phyloP scores from a whole-genome alignment of 2,113 vertebrate species.

The Platichthys flesus region DNA sequence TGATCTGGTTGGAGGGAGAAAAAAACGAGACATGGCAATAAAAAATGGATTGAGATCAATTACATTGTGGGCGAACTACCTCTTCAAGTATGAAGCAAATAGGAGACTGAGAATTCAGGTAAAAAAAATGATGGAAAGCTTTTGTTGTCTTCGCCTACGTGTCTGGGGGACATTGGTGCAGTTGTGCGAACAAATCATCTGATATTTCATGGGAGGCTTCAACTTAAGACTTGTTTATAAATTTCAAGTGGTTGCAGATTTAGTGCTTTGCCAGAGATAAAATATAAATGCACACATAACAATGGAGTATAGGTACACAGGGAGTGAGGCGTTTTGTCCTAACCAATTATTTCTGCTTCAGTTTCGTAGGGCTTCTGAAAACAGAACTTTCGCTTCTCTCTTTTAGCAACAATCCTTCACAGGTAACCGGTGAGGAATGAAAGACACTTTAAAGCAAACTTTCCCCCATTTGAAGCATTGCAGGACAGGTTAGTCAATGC shows the following conservation, averaged over 20 bases:
- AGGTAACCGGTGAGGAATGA: conserved; percentile 27
- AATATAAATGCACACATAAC: background rate
- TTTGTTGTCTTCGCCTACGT: background rate
- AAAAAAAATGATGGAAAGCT: conserved; percentile 9
- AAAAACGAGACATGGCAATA: background rate
- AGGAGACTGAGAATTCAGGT: conserved; percentile 19
- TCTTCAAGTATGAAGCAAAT: conserved; percentile 38
- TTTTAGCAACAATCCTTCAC: background rate
- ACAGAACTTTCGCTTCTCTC: background rate
- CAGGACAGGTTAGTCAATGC: conserved; percentile 48
- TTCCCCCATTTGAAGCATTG: conserved; percentile 45
- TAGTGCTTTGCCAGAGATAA: conserved; percentile 2
- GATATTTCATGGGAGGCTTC: background rate
- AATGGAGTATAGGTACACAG: background rate
- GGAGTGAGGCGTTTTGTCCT: background rate
- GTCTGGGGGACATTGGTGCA: conserved; percentile 20
- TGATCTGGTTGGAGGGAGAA: conserved; percentile 3
- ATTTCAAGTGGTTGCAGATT: conserved; percentile 11
- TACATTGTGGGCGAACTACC: conserved; percentile 36
- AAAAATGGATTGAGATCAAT: conserved; percentile 4
- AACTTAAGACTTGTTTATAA: conserved; percentile 9
- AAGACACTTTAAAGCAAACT: conserved; percentile 52
- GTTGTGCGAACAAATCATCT: background rate
- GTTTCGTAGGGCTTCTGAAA: conserved; percentile 20
- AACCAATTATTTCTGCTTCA: conserved; percentile 35